Evolutionary conservation across 30 jellyfish, hydroid and myxozoan species (phyloP).

Genomic region (Nemopilema nomurai): DNA sequence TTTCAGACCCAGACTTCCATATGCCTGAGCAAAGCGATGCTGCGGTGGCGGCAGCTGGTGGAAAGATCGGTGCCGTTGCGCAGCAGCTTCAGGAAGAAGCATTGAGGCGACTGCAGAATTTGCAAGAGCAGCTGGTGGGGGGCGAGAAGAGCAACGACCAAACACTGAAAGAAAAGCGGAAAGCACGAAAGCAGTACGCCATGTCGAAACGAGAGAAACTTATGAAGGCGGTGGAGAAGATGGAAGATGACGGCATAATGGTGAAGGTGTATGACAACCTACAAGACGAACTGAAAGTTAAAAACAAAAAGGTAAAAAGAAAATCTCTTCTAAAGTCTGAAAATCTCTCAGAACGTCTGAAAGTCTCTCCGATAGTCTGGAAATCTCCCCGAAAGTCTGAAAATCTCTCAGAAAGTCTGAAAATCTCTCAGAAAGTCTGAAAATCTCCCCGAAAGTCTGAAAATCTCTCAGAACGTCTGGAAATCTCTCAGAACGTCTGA

Average conservation of each 20-base stretch:
- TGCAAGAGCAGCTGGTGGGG: constrained; percentile 96
- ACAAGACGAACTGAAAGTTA: constrained; percentile 91
- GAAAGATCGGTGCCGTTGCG: constrained; percentile 72
- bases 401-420: too few relatives aligned
- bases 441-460: too few relatives aligned
- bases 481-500: too few relatives aligned
- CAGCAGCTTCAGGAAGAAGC: constrained; percentile 97
- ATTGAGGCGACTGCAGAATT: constrained; percentile 73
- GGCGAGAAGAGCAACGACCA: constrained; percentile 82
- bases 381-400: too few relatives aligned
- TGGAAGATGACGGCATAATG: constrained; percentile 99
- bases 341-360: too few relatives aligned
- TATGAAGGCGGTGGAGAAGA: constrained; percentile 84
- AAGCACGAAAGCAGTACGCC: constrained; percentile 89
- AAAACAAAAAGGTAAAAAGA: constrained; percentile 52
- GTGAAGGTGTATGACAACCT: constrained; percentile 94
- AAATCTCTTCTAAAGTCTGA: too few relatives aligned
- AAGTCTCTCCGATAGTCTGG: too few relatives aligned
- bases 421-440: too few relatives aligned
- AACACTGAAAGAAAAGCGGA: constrained; percentile 82
- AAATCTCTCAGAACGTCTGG: too few relatives aligned
- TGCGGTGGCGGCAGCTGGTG: constrained; percentile 16
- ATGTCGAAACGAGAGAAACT: constrained; percentile 81
- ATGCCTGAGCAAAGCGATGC: constrained; percentile 55
- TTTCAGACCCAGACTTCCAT: constrained; percentile 62